Evolutionary conservation across 2,113 vertebrate species (phyloP), one percentile per base, ranked within the genome.

Genomic region (Onychorhynchus coronatus): DNA sequence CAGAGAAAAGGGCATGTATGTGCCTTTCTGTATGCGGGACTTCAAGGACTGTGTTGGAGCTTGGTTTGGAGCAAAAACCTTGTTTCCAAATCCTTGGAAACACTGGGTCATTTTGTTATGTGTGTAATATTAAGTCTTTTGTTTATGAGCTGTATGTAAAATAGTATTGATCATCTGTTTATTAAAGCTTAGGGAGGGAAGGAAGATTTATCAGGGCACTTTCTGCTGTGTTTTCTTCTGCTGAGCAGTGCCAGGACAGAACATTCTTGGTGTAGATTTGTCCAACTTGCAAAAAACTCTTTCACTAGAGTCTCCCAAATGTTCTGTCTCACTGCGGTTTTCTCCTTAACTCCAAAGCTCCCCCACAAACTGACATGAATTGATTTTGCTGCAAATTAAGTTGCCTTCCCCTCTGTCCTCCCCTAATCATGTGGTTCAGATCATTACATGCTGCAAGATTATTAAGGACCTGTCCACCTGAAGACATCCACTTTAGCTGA

Each of bases 361-460:
- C 5, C 24, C 10, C 41, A 71, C 20, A 28, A 55, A 75, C 33
- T 82, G 56, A 66, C 28, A 37, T 77, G 59, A 78, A 74, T 10
- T 58, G 61, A 53, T 70, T 88, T 80, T 88, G 28, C 25, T 50
- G 31, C 14, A 50, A 35, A 62, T 55, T 17, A 71, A 66, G 42
- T 44, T 63, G 39, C 23, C 23, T 58, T 75, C 55, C 87, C 24
- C 18, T 79, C 77, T 73, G 75, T 77, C 47, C 7, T 65, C 9
- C 27, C 37, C 17, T 63, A 4, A 1, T 16, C 5, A 37, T 19
- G 33, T 33, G 16, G 27, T 28, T 71, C 5, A 78, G 30, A n/a
- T 52, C 0, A 0, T 80, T 53, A 30, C 0, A 0, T 23, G 22
- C 59, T 70, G 19, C 3, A 2, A 31, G 18, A 39, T 65, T 79